Evolutionary conservation across 2,113 vertebrate species (phyloP).

Genomic region (Peromyscus maniculatus): DNA sequence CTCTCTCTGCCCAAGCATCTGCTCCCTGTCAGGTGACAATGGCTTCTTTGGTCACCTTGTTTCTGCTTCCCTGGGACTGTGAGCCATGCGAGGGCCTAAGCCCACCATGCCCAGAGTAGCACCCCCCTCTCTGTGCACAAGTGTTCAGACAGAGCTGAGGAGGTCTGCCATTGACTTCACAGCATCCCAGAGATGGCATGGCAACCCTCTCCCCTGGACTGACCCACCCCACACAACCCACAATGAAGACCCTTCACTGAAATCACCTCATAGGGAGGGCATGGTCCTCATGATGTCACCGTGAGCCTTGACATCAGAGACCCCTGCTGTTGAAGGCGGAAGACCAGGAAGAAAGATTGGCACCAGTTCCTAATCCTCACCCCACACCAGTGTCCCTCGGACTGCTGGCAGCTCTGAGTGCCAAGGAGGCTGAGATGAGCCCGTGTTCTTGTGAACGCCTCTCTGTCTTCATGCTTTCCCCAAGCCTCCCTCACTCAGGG

Average conservation of each 20-base stretch:
- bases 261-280: neutral
- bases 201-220: neutral
- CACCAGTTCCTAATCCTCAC: neutral
- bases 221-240: neutral
- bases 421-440: neutral
- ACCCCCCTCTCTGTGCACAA: neutral
- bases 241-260: neutral
- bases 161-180: neutral
- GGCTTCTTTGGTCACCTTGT: neutral
- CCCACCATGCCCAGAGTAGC: too few relatives aligned
- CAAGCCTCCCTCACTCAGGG: too few relatives aligned
- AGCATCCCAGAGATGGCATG: neutral
- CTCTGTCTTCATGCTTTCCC: too few relatives aligned
- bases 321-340: neutral
- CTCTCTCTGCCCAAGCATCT: neutral
- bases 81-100: accelerated
- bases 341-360: too few relatives aligned
- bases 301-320: too few relatives aligned
- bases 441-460: neutral
- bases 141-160: neutral
- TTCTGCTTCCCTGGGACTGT: neutral
- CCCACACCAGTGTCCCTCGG: neutral
- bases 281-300: too few relatives aligned
- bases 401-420: neutral
- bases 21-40: neutral